Evolutionary conservation across 2,888 invertebrate species (phyloP).

Genomic region (Oithona nana): DNA sequence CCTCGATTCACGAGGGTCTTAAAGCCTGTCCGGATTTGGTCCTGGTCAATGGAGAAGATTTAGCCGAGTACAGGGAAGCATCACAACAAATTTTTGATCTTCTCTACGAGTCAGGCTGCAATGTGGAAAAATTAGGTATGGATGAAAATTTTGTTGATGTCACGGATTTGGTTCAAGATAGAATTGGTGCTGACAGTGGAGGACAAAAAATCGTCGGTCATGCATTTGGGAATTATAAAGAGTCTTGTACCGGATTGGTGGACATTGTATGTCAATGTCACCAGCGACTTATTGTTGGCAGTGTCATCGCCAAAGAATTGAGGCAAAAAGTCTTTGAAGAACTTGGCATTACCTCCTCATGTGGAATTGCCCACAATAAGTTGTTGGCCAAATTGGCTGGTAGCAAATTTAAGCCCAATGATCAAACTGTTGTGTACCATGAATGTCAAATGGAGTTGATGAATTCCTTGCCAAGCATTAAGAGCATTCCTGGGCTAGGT

Average conservation of each 20-base stretch:
- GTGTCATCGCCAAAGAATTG: conserved; percentile 54
- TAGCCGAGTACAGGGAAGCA: conserved; percentile 54
- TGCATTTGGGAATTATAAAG: conserved; percentile 23
- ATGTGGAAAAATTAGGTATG: conserved; percentile 59
- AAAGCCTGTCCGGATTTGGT: conserved; percentile 51
- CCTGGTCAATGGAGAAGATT: conserved; percentile 60
- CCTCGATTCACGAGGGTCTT: conserved; percentile 52
- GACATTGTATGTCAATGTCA: conserved; percentile 55
- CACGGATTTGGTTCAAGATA: conserved; percentile 37
- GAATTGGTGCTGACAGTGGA: not conserved
- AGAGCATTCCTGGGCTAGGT: conserved; percentile 55
- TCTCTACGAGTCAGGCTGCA: conserved; percentile 43
- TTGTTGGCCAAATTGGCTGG: conserved; percentile 51
- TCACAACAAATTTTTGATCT: conserved; percentile 40
- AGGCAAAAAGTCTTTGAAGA: conserved; percentile 45
- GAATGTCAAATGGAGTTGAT: conserved; percentile 44
- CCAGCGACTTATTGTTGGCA: conserved; percentile 44
- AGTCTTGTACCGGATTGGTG: conserved; percentile 35
- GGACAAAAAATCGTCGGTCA: not conserved
- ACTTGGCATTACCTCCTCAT: conserved; percentile 54
- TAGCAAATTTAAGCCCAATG: conserved; percentile 50
- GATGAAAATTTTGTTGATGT: conserved; percentile 72
- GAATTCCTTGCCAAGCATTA: conserved; percentile 40
- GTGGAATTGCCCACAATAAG: conserved; percentile 67
- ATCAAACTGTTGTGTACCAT: conserved; percentile 58